These are phyloP conservation scores for Vireo altiloquus DNA, from an alignment of 2,113 vertebrate genomes.

Conservation along the genomic window DNA sequence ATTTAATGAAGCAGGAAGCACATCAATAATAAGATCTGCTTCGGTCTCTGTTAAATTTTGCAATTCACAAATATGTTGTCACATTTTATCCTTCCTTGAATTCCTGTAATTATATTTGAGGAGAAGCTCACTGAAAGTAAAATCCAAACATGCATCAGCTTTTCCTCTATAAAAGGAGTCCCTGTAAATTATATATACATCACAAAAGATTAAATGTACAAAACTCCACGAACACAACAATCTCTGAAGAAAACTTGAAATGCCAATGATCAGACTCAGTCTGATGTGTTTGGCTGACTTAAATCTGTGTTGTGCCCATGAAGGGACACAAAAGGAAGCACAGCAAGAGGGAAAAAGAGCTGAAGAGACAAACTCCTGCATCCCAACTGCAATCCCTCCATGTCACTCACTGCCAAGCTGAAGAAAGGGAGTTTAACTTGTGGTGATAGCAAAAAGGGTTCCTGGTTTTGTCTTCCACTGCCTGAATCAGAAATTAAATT, in stretches of 20 bases:
- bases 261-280: not conserved
- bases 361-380: not conserved
- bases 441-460: not conserved
- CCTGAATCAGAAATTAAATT: not conserved
- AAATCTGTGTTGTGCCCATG: too few relatives aligned
- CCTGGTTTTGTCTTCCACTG: not conserved
- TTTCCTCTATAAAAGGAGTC: not conserved
- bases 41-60: slow-evolving; percentile 71
- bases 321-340: not conserved
- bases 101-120: slow-evolving; percentile 47
- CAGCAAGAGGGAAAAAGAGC: not conserved
- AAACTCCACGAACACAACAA: not conserved
- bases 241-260: not conserved
- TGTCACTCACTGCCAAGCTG: not conserved
- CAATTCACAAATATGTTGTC: slow-evolving; percentile 74
- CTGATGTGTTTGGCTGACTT: not conserved
- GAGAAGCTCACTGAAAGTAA: slow-evolving; percentile 14
- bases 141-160: not conserved
- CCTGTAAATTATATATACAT: not conserved
- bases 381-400: not conserved
- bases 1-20: slow-evolving; percentile 84
- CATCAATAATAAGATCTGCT: slow-evolving; percentile 81
- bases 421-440: not conserved
- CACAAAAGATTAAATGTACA: not conserved
- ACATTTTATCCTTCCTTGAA: slow-evolving; percentile 67